Conservation (phyloP, 2,888 invertebrate species). For the Cataglyphis albicans region DNA sequence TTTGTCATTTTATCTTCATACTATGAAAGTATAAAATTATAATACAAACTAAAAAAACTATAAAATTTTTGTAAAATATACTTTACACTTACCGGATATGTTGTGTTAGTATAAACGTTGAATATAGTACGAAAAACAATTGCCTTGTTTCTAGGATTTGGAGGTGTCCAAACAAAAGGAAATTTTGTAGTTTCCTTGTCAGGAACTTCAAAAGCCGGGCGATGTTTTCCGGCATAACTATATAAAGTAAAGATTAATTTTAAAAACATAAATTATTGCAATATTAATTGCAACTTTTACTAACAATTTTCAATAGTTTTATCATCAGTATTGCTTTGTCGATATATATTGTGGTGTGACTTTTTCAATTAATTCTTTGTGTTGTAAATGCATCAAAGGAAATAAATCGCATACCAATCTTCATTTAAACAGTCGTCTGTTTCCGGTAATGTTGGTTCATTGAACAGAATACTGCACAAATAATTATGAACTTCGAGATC, state of each 20-base stretch:
- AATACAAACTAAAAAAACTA: not conserved
- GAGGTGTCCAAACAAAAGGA: slow-evolving; percentile 82
- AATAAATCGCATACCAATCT: slow-evolving; percentile 76
- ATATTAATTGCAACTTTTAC: not conserved
- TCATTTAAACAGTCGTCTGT: slow-evolving; percentile 71
- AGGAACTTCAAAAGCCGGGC: slow-evolving; percentile 75
- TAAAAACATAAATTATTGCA: slow-evolving; percentile 15
- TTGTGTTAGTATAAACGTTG: slow-evolving; percentile 79
- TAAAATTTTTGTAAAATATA: not conserved
- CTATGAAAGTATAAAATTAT: slow-evolving; percentile 63
- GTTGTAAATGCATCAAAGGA: not conserved
- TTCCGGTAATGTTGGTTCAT: slow-evolving; percentile 75
- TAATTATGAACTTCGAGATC: slow-evolving; percentile 80
- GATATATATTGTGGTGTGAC: not conserved
- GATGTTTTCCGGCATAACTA: slow-evolving; percentile 81
- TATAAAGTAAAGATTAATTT: slow-evolving; percentile 21
- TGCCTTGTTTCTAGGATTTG: slow-evolving; percentile 81
- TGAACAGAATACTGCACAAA: slow-evolving; percentile 79
- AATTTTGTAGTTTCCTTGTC: slow-evolving; percentile 76
- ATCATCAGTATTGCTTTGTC: not conserved
- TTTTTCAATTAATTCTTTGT: not conserved
- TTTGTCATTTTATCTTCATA: slow-evolving; percentile 81
- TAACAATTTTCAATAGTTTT: not conserved
- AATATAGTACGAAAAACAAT: slow-evolving; percentile 81
- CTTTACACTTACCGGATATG: slow-evolving; percentile 77